Evolutionary conservation across 64 coral and sea anemone genomes (phyloP), one percentile per base, ranked within the genome.

Genomic region (Montipora cactus): DNA sequence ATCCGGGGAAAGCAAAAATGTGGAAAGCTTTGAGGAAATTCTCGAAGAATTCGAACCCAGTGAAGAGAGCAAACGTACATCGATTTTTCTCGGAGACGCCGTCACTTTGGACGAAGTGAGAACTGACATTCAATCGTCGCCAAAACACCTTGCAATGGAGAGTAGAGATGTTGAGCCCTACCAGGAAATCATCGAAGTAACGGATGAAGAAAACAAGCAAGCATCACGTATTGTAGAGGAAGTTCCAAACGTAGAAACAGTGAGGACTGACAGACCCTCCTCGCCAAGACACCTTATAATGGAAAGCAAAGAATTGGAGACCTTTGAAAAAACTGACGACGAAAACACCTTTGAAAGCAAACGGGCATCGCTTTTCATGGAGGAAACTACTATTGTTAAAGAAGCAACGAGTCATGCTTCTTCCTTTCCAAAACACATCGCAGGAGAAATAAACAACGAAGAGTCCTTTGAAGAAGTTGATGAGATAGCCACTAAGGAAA

Each of bases 31-130:
- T 69, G 44, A 84, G 37, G 37, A 69, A 20, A 47, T 67, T 45
- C 8, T 15, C 7, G 44, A 84, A 48, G 81, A 84, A 37, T 37
- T 37, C 37, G 37, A 37, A 68, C 13, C 13, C 5, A 5, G 5
- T 47, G 28, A 78, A 22, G 81, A 95, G 74, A 74, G 53, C 8
- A 85, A 18, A 87, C 74, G n/a, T 44, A 15, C 88, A 50, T 77
- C n/a, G n/a, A 70, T 67, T 25, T 67, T 48, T 11, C 47, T 47
- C 47, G 19, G 61, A 84, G 19, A 61, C 47, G 45, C 37, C 1
- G 16, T 7, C 28, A 69, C 5, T n/a, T 84, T 7, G 8, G 18
- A 20, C 14, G 62, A 84, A 67, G 81, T 68, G 14, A 45, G 2
- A 47, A 48, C 13, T 69, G 61, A 84, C 81, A n/a, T 14, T 9